These are phyloP conservation scores for Stegodyphus mimosarum DNA, from an alignment of 1,140 invertebrate species.

Conservation along the genomic window DNA sequence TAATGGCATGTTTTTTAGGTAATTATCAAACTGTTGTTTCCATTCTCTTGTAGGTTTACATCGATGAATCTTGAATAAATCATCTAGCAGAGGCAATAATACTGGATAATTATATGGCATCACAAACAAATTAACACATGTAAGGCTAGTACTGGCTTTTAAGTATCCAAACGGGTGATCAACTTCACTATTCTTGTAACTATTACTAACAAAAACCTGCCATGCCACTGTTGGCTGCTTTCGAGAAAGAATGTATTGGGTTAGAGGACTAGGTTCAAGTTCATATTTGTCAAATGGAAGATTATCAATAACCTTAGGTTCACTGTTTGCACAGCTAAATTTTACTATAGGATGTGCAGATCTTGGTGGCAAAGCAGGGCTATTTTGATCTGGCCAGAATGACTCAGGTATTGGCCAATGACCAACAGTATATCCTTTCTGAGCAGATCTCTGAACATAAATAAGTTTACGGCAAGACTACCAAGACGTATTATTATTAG, in stretches of 20 bases:
- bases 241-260: conserved; percentile 93
- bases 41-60: conserved; percentile 91
- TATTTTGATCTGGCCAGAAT: conserved; percentile 92
- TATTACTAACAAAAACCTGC: conserved; percentile 93
- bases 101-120: conserved; percentile 99
- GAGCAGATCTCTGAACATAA: conserved; percentile 91
- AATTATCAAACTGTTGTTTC: conserved; percentile 90
- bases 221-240: conserved; percentile 96
- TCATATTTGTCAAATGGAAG: conserved; percentile 99
- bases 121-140: conserved; percentile 95
- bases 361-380: conserved; percentile 83
- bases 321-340: conserved; percentile 90
- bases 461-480: conserved; percentile 89
- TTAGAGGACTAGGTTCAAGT: conserved; percentile 95
- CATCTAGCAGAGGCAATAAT: conserved; percentile 90
- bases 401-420: conserved; percentile 99
- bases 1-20: conserved; percentile 92
- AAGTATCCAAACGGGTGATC: conserved; percentile 97
- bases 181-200: conserved; percentile 86
- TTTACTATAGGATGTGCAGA: conserved; percentile 95
- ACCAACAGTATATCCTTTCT: conserved; percentile 91
- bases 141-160: conserved; percentile 95
- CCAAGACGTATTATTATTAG: conserved; percentile 74
- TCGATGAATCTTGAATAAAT: conserved; percentile 89
- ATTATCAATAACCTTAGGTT: conserved; percentile 96